Percentiles rank a stretch among this genome's conserved stretches.
phyloP scores from a whole-genome alignment of 2,797 vertebrate species.

The Salarias fasciatus region DNA sequence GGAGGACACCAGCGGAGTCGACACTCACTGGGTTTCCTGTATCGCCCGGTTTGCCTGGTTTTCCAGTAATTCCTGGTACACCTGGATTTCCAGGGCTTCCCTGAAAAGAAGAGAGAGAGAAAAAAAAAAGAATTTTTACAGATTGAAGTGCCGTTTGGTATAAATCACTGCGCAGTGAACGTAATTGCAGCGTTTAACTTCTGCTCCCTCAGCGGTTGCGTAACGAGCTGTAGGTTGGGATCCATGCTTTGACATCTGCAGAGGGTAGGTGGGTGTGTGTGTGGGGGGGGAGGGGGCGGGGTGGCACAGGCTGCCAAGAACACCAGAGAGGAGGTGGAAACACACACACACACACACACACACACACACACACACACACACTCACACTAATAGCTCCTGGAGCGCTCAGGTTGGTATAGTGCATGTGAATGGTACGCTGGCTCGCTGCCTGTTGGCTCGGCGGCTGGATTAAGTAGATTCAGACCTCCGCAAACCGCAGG shows the following conservation, averaged over 20 bases:
- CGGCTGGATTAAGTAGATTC: constrained; percentile 68
- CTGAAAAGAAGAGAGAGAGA: too few relatives aligned
- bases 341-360: constrained; percentile 26
- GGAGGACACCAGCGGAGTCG: too few relatives aligned
- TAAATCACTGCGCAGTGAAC: constrained; percentile 45
- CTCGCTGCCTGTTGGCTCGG: constrained; percentile 56
- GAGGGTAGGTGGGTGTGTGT: neutral
- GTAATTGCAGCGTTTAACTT: constrained; percentile 48
- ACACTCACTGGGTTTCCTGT: constrained; percentile 90
- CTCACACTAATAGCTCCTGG: constrained; percentile 45
- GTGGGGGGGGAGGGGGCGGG: too few relatives aligned
- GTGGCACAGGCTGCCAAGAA: constrained; percentile 57
- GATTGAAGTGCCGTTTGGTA: constrained; percentile 33
- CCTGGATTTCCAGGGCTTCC: constrained; percentile 94
- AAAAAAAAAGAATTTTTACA: constrained; percentile 28
- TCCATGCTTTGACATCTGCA: constrained; percentile 60
- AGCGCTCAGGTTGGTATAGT: constrained; percentile 54
- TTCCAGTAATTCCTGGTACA: constrained; percentile 91
- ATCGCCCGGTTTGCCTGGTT: constrained; percentile 93
- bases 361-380: constrained; percentile 21
- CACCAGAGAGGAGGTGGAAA: constrained; percentile 57
- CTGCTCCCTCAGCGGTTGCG: constrained; percentile 46
- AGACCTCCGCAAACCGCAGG: constrained; percentile 61
- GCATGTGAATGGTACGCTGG: constrained; percentile 52
- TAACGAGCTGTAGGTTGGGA: constrained; percentile 45